Conservation (phyloP, 2,888 invertebrate genomes). For the Tipula unca region DNA sequence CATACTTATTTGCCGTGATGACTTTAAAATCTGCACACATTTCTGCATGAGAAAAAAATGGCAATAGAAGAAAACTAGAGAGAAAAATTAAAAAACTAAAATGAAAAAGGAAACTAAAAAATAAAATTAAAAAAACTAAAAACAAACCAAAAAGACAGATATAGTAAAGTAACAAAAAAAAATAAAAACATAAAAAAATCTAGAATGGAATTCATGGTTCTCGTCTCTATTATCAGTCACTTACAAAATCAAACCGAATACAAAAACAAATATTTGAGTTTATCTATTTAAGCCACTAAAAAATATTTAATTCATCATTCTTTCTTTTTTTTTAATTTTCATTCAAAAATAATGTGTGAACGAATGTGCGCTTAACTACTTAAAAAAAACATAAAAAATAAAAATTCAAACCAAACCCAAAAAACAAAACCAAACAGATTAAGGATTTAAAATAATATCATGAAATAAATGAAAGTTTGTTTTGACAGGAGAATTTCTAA, state of each 20-base stretch:
- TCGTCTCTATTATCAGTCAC: neutral
- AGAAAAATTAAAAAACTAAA: constrained; percentile 17
- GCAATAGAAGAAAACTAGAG: constrained; percentile 39
- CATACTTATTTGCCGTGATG: constrained; percentile 80
- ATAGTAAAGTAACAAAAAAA: constrained; percentile 27
- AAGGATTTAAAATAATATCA: neutral
- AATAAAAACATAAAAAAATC: constrained; percentile 31
- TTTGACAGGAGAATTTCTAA: neutral
- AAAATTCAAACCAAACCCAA: neutral
- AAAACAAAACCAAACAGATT: neutral
- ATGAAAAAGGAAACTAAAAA: constrained; percentile 32
- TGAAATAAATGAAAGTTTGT: neutral
- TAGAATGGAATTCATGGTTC: constrained; percentile 8
- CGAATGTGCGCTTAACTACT: neutral
- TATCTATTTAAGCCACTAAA: neutral
- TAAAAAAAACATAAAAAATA: neutral
- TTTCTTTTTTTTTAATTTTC: neutral
- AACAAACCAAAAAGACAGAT: constrained; percentile 35
- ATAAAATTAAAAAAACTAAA: constrained; percentile 26
- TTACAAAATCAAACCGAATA: neutral
- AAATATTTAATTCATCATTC: neutral
- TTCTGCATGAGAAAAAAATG: constrained; percentile 44
- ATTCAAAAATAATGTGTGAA: neutral
- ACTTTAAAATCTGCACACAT: constrained; percentile 74
- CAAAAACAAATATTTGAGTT: too few species aligned